Conservation (phyloP, 2,113 vertebrate genomes). For the Lepus americanus region DNA sequence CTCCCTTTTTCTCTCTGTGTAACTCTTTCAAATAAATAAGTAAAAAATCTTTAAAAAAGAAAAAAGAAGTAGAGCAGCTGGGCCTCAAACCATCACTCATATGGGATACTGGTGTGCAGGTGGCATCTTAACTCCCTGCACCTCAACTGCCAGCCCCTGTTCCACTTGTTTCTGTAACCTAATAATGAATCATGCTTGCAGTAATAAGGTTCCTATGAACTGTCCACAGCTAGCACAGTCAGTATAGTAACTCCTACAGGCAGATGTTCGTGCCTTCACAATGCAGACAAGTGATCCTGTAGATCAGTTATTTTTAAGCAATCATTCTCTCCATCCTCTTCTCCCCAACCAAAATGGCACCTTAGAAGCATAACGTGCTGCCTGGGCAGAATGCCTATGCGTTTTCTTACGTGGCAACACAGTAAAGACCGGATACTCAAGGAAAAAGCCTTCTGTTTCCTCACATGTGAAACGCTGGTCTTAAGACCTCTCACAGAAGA, state of each 20-base stretch:
- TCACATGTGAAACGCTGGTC: not conserved
- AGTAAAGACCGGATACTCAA: not conserved
- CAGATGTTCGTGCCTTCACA: conserved; percentile 22
- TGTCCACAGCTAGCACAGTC: not conserved
- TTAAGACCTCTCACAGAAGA: not conserved
- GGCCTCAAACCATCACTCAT: too few species aligned
- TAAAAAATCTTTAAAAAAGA: too few species aligned
- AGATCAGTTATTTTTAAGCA: not conserved
- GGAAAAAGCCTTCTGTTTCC: not conserved
- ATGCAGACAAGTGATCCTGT: not conserved
- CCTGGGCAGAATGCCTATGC: not conserved
- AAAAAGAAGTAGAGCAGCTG: too few species aligned
- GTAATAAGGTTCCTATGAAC: conserved; percentile 29
- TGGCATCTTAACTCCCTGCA: too few species aligned
- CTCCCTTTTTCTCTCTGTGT: too few species aligned
- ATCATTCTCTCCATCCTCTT: not conserved
- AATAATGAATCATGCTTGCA: conserved; percentile 69
- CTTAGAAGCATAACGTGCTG: not conserved
- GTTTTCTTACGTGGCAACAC: not conserved
- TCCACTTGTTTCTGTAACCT: conserved; percentile 42
- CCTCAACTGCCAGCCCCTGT: too few species aligned
- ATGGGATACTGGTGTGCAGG: too few species aligned
- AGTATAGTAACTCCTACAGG: conserved; percentile 34
- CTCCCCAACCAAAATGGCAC: not conserved
- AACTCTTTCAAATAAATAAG: too few species aligned